Evolutionary conservation across 2,797 vertebrate genomes (phyloP), one percentile per base, ranked within the genome.

Genomic region (Manis javanica): DNA sequence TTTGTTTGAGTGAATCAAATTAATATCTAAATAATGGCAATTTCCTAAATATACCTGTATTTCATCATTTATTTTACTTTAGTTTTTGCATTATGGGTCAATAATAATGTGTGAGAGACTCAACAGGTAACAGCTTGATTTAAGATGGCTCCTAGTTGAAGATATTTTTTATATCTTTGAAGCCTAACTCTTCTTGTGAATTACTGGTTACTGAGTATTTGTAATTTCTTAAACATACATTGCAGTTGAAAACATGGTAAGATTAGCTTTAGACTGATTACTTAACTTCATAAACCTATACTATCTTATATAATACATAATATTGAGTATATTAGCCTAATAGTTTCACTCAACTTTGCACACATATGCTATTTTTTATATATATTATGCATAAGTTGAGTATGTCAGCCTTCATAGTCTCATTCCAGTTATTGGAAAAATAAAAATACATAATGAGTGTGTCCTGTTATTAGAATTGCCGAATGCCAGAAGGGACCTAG

Each of bases 1-100:
- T 94, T 93, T 94, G 26, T 51, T 88, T 93, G 7, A 90, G 42
- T 78, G 78, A 77, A 63, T 84, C 51, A 82, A 81, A 74, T 69
- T 90, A 63, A 9, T 90, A 26, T 57, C 23, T 87, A 92, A 94
- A 72, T 74, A 71, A 49, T 79, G 46, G 31, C 21, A 53, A 0
- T 95, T 46, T 89, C 90, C 12, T 89, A 37, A 90, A 84, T 87
- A 18, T 39, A 79, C 19, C 29, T 90, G 23, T 39, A 42, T 94
- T 82, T 31, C 23, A 42, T 49, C 69, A 16, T 34, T 7, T 39
- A 55, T 61, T 92, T 66, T 69, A 39, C 10, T 79, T 53, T 69
- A 29, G 53, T 39, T 83, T 74, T 75, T 51, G 1, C 37, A 79
- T 8, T 90, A 2, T 94, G 57, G 10, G 19, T 64, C 19, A 89